These are phyloP conservation scores for Nomada fucata DNA, from an alignment of 2,888 invertebrate species.

Conservation along the genomic window DNA sequence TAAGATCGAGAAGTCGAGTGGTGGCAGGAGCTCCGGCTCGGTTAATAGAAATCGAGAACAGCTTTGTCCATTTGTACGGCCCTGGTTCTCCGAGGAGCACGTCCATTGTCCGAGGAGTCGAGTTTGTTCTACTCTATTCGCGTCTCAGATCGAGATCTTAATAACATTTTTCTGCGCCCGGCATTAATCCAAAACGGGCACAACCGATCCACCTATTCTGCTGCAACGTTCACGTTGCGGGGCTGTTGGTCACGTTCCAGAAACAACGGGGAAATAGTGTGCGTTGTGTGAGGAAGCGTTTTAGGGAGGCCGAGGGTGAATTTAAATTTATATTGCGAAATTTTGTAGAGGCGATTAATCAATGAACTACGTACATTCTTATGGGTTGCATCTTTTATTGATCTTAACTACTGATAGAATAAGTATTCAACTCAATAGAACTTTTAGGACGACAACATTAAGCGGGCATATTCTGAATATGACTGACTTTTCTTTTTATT, in stretches of 20 bases:
- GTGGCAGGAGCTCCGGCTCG: slow-evolving; percentile 35
- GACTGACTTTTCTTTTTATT: too few species aligned
- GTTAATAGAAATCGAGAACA: slow-evolving; percentile 67
- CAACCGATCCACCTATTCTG: slow-evolving; percentile 27
- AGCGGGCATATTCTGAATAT: too few species aligned
- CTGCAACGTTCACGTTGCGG: not conserved
- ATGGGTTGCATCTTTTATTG: too few species aligned
- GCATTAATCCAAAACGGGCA: slow-evolving; percentile 3
- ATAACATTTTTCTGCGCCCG: slow-evolving; percentile 50
- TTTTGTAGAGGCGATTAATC: not conserved
- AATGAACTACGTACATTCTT: too few species aligned
- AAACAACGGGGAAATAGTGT: not conserved
- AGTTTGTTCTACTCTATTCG: slow-evolving; percentile 55
- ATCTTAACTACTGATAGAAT: too few species aligned
- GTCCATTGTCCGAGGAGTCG: slow-evolving; percentile 58
- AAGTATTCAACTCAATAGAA: too few species aligned
- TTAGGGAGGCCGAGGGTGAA: too few species aligned
- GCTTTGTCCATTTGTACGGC: slow-evolving; percentile 61
- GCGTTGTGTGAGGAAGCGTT: too few species aligned
- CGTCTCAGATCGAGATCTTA: slow-evolving; percentile 56
- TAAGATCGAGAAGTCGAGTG: slow-evolving; percentile 62
- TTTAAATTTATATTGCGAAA: not conserved
- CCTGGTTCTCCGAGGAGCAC: slow-evolving; percentile 27
- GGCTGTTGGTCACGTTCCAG: not conserved
- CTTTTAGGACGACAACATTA: too few species aligned